phyloP scores from a whole-genome alignment of 2,797 vertebrate genomes.

The Lacerta viridis region DNA sequence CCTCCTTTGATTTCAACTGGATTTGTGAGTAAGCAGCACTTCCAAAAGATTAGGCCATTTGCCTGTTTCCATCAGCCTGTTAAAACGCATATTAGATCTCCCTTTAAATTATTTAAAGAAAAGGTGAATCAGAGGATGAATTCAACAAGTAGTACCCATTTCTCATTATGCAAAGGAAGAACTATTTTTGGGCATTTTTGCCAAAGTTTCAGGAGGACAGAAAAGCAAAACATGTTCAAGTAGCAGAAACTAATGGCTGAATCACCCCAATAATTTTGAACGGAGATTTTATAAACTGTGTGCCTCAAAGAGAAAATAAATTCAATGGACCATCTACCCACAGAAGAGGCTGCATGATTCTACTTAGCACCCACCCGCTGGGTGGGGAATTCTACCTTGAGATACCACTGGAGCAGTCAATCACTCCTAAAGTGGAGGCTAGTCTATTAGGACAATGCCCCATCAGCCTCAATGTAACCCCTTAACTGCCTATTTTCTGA shows the following conservation, averaged over 20 bases:
- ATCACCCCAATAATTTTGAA: no score
- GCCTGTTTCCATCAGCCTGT: not conserved
- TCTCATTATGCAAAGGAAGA: slow-evolving; percentile 8
- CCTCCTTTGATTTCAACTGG: not conserved
- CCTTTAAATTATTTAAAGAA: slow-evolving; percentile 33
- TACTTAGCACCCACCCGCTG: no score
- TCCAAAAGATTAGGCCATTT: slow-evolving; percentile 19
- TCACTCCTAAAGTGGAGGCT: no score
- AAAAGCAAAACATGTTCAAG: not conserved
- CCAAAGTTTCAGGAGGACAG: not conserved
- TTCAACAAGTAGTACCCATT: slow-evolving; percentile 2
- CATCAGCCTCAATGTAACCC: no score
- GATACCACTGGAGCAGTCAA: no score
- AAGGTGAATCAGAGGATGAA: slow-evolving; percentile 21
- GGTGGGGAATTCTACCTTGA: no score
- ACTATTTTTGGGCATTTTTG: not conserved
- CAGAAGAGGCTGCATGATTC: no score
- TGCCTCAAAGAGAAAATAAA: not conserved
- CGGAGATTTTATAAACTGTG: not conserved
- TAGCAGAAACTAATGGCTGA: not conserved
- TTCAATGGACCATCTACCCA: not conserved
- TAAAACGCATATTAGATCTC: slow-evolving; percentile 15
- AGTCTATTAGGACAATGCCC: no score
- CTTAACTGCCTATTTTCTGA: no score
- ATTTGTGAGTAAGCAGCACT: not conserved